Conservation (phyloP, 2,113 vertebrate genomes). For the Ardeotis arabs region DNA sequence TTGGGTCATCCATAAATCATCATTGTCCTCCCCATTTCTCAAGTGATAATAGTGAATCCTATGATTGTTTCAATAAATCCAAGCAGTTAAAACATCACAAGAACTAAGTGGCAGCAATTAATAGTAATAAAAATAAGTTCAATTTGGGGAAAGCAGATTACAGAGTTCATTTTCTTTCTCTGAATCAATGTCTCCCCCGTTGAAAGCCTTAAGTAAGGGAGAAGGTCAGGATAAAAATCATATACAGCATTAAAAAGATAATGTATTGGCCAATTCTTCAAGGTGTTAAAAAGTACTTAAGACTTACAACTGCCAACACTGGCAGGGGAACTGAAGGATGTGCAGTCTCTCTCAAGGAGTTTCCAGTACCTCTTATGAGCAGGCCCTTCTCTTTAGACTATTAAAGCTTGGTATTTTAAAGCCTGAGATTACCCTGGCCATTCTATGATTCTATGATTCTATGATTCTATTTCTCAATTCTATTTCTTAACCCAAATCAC, state of each 20-base stretch:
- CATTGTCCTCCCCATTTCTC: slow-evolving; percentile 28
- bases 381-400: not conserved
- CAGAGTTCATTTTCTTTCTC: slow-evolving; percentile 68
- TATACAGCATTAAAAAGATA: slow-evolving; percentile 57
- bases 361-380: not conserved
- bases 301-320: slow-evolving; percentile 5
- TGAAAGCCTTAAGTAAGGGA: slow-evolving; percentile 67
- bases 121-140: slow-evolving; percentile 72
- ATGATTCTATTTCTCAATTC: not conserved
- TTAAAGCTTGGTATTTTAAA: not conserved
- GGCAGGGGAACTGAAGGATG: not conserved
- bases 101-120: slow-evolving; percentile 70
- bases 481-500: not conserved
- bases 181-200: slow-evolving; percentile 62
- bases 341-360: not conserved
- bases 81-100: slow-evolving; percentile 70
- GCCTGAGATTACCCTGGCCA: too few relatives aligned
- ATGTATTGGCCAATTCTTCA: slow-evolving; percentile 56
- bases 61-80: slow-evolving; percentile 68
- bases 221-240: slow-evolving; percentile 72
- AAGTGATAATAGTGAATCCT: slow-evolving; percentile 56
- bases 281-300: slow-evolving; percentile 63
- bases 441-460: too few relatives aligned
- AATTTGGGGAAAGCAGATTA: slow-evolving; percentile 70
- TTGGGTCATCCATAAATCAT: not conserved